Base-by-base conservation (phyloP, 2,113 vertebrate genomes). In the Podarcis cretensis region DNA sequence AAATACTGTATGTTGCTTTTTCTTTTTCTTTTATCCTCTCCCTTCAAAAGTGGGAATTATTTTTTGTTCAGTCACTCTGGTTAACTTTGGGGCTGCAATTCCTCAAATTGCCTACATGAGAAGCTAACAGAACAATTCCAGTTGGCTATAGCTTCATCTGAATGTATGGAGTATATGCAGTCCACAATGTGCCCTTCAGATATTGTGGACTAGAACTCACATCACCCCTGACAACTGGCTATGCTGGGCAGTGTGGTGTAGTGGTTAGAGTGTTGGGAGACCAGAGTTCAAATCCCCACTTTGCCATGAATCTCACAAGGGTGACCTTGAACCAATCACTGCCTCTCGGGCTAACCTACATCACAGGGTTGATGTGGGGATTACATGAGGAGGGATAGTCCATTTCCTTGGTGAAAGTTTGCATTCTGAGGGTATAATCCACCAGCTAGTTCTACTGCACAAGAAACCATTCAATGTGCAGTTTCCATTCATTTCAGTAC, bases 1-100 rank as follows among this genome's bases (percentile, higher is more conserved):
- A 96, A 95, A 94, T 93, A 91, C 95, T 57, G 90, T 94, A 91
- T 95, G 88, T 90, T 95, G 93, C 85, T 77, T 92, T 87, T 82
- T 32, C 8, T 18, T 16, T 77, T 92, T 87, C 80, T 32, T 63
- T 63, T 16, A 78, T 48, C 27, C 6, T 81, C 74, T 87, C 86
- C 83, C 21, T 71, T 89, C 25, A 23, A 78, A 35, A 78, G n/a
- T 14, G 35, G 23, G 40, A 84, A 89, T 90, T 30, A 43, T 85
- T 93, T 54, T 93, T 86, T 21, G 32, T 54, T 73, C 3, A 43
- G n/a, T 66, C 79, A n/a, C 48, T 54, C 48, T 54, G 16, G 3
- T 84, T 83, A 92, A 92, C 94, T 92, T 93, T 91, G 93, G 93
- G 94, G 59, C 92, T 94, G 88, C 87, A 93, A 21, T 89, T 93